Evolutionary conservation across 2,888 invertebrate genomes (phyloP).

Genomic region (Plebejus anna): DNA sequence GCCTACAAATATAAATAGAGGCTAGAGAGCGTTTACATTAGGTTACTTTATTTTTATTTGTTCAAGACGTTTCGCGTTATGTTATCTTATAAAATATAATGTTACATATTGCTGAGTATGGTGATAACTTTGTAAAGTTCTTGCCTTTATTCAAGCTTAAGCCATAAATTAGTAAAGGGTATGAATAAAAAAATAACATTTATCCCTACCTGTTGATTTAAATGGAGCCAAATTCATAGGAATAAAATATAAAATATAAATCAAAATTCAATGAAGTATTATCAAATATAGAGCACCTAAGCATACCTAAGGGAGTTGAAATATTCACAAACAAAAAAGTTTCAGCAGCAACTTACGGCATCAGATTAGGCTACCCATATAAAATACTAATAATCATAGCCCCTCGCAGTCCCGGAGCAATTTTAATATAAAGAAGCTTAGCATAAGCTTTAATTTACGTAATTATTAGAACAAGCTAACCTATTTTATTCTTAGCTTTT

Average conservation of each 20-base stretch:
- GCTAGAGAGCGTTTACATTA: slow-evolving; percentile 8
- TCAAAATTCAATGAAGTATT: background rate
- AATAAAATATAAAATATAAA: background rate
- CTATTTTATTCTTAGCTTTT: slow-evolving; percentile 25
- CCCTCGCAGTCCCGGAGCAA: background rate
- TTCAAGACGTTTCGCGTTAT: background rate
- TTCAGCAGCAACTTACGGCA: background rate
- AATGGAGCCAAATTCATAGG: background rate
- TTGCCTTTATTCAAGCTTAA: background rate
- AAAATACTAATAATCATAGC: background rate
- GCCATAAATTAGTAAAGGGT: background rate
- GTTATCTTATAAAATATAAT: background rate
- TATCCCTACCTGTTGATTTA: too few species aligned
- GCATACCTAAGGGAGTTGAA: background rate
- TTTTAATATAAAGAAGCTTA: slow-evolving; percentile 9
- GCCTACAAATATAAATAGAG: background rate
- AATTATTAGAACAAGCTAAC: slow-evolving; percentile 25
- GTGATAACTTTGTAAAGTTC: background rate
- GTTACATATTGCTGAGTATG: background rate
- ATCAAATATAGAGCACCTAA: background rate
- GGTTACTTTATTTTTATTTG: background rate
- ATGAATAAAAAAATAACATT: background rate
- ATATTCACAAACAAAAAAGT: background rate
- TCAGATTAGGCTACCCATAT: background rate
- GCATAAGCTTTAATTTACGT: background rate